A percentile compares a stretch with the other conserved stretches of the same genome.
Evolutionary conservation across 2,797 vertebrate genomes (phyloP).

Genomic region (Synaphobranchus kaupii): DNA sequence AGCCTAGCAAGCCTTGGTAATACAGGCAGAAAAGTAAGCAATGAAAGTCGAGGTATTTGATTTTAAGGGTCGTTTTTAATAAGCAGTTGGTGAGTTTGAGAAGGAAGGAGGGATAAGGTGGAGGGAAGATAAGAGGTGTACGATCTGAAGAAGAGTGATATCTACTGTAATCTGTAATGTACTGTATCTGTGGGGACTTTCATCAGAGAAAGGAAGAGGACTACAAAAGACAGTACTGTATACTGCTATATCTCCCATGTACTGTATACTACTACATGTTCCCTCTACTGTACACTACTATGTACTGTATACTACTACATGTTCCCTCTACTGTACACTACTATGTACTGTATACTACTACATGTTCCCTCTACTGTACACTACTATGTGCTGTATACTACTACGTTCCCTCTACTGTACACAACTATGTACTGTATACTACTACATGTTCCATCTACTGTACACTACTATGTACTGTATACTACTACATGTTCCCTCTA

Average conservation of each 20-base stretch:
- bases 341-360: neutral
- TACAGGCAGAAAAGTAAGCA: neutral
- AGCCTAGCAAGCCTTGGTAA: neutral
- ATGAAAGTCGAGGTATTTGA: neutral
- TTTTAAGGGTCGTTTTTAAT: neutral
- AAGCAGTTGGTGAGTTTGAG: neutral
- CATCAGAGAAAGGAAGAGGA: neutral
- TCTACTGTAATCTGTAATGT: too few species aligned
- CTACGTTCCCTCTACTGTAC: too few species aligned
- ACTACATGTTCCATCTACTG: too few species aligned
- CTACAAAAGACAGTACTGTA: too few species aligned
- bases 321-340: neutral
- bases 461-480: too few species aligned
- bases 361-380: too few species aligned
- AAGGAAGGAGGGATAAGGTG: neutral
- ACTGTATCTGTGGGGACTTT: too few species aligned
- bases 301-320: neutral
- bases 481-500: too few species aligned
- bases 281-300: neutral
- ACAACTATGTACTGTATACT: too few species aligned
- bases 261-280: too few species aligned
- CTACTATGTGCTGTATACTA: too few species aligned
- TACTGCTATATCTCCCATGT: neutral
- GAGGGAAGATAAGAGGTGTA: neutral
- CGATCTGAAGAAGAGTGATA: neutral